These are phyloP conservation scores for Tachyglossus aculeatus DNA, from an alignment of 2,797 vertebrate species.

Conservation along the genomic window DNA sequence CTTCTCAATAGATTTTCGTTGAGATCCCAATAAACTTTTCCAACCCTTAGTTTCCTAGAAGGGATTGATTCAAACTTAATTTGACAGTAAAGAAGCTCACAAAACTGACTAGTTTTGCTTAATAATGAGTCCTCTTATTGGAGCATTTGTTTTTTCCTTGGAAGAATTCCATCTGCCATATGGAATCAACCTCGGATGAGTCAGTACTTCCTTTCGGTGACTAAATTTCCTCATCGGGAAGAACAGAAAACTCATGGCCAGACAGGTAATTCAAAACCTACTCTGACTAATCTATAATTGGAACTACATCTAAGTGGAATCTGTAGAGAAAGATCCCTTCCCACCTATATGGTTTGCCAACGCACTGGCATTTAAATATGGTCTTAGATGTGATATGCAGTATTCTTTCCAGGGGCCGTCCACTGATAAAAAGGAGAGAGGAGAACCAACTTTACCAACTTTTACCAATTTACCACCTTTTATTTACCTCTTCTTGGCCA, in stretches of 20 bases:
- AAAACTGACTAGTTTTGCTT: neutral
- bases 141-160: neutral
- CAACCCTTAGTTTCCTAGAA: neutral
- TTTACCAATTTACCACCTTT: too few relatives aligned
- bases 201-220: neutral
- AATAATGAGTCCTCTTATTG: neutral
- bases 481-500: conserved; percentile 5
- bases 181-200: neutral
- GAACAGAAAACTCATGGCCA: neutral
- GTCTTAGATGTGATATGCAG: neutral
- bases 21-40: neutral
- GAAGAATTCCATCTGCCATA: neutral
- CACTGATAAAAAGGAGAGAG: neutral
- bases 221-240: neutral
- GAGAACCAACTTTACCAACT: neutral
- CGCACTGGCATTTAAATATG: neutral
- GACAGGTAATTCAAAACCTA: neutral
- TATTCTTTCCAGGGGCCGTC: neutral
- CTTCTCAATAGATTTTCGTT: too few relatives aligned
- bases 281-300: neutral
- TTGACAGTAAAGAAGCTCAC: neutral
- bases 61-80: neutral
- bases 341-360: neutral
- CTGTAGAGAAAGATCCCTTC: neutral
- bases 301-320: neutral